Conservation (phyloP, 2,888 invertebrate genomes). For the Cheilosia impressa region DNA sequence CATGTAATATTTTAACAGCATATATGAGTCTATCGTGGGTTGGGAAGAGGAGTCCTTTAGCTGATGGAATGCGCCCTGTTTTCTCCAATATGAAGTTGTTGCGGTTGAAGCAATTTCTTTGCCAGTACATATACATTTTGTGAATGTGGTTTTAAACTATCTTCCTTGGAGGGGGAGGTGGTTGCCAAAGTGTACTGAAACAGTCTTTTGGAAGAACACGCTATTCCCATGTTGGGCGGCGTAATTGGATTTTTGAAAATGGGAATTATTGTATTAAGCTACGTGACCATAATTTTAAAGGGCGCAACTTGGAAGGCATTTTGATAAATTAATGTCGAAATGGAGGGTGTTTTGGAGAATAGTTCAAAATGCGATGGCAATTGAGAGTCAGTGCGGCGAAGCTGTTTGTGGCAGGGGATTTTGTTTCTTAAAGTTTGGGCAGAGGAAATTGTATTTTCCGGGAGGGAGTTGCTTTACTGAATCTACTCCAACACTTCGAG, state of each 20-base stretch:
- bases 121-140: slow-evolving; percentile 5
- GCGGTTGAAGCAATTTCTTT: slow-evolving; percentile 66
- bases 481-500: too few species aligned
- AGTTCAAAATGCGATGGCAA: slow-evolving; percentile 9
- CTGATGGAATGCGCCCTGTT: slow-evolving; percentile 6
- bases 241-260: slow-evolving; percentile 70
- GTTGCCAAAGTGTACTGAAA: slow-evolving; percentile 25
- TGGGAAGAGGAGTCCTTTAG: slow-evolving; percentile 8
- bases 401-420: too few species aligned
- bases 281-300: slow-evolving; percentile 53
- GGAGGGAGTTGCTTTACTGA: too few species aligned
- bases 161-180: slow-evolving; percentile 19
- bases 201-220: slow-evolving; percentile 19
- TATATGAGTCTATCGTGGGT: slow-evolving; percentile 10
- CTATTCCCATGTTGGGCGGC: not conserved
- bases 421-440: too few species aligned
- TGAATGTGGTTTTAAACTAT: slow-evolving; percentile 45
- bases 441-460: too few species aligned
- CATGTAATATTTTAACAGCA: slow-evolving; percentile 65
- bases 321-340: slow-evolving; percentile 14
- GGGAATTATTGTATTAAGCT: slow-evolving; percentile 57
- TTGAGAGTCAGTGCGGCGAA: slow-evolving; percentile 1
- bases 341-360: not conserved
- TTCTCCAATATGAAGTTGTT: slow-evolving; percentile 46
- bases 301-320: not conserved